Conservation (phyloP, 2,888 invertebrate species). For the Chaetogeoica ovagalla region DNA sequence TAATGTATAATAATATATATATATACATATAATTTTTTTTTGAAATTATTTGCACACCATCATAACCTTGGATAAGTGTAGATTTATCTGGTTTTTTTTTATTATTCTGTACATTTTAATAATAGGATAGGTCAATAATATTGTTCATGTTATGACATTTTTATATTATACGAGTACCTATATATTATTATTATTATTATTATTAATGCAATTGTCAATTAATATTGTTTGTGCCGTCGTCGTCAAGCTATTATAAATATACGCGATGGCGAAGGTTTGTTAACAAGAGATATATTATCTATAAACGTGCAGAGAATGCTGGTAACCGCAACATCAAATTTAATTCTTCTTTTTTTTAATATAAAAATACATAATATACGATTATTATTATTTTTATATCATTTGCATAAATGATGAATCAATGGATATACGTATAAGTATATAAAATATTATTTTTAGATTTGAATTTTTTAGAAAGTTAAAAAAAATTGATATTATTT, state of each 20-base stretch:
- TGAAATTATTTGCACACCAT: neutral
- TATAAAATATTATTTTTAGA: no score
- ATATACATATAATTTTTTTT: constrained; percentile 8
- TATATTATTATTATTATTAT: constrained; percentile 3
- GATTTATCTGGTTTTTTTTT: constrained; percentile 8
- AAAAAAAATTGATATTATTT: no score
- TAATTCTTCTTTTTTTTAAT: no score
- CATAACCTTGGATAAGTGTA: constrained; percentile 19
- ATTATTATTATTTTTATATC: no score
- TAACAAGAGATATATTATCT: neutral
- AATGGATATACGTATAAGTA: no score
- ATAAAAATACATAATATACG: no score
- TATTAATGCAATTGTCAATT: constrained; percentile 19
- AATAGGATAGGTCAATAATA: constrained; percentile 11
- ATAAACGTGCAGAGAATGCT: neutral
- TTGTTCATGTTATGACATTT: constrained; percentile 15
- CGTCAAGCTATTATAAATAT: neutral
- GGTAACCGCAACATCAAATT: neutral
- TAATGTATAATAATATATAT: neutral
- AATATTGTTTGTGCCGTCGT: neutral
- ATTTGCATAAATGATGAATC: no score
- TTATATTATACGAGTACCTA: neutral
- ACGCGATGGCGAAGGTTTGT: neutral
- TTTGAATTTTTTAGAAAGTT: no score
- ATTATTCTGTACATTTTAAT: constrained; percentile 6